Percentiles rank a stretch among this genome's conserved stretches.
These are phyloP conservation scores for Acleris cristana DNA, from an alignment of 2,888 invertebrate genomes.

Conservation along the genomic window DNA sequence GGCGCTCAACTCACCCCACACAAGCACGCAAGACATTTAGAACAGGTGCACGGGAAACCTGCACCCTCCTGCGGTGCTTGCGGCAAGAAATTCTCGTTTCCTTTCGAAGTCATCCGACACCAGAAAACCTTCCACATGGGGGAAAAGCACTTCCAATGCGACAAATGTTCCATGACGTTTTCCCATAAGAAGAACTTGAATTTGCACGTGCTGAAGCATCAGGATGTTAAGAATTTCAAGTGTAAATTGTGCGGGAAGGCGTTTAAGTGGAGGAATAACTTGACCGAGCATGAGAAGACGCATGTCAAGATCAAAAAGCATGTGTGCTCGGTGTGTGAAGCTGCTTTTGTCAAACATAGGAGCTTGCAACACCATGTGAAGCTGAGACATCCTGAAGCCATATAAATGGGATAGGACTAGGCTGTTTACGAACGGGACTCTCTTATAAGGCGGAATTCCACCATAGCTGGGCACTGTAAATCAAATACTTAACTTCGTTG, in stretches of 20 bases:
- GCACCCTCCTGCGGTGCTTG: constrained; percentile 31
- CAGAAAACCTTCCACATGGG: constrained; percentile 58
- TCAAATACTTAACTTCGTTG: too few species aligned
- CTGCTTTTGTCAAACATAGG: constrained; percentile 57
- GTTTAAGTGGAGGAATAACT: constrained; percentile 54
- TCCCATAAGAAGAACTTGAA: constrained; percentile 40
- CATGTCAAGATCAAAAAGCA: constrained; percentile 55
- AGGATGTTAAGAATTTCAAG: constrained; percentile 48
- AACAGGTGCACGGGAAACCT: constrained; percentile 31
- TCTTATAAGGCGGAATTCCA: too few species aligned
- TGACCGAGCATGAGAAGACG: constrained; percentile 51
- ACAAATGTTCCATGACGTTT: constrained; percentile 49
- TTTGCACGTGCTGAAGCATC: constrained; percentile 49
- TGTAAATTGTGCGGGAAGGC: constrained; percentile 58
- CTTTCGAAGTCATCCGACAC: constrained; percentile 48
- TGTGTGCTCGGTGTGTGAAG: constrained; percentile 52
- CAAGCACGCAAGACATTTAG: constrained; percentile 33
- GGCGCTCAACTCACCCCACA: constrained; percentile 27
- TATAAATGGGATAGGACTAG: neutral
- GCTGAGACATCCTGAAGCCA: constrained; percentile 49
- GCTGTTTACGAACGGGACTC: too few species aligned
- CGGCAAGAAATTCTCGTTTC: constrained; percentile 34
- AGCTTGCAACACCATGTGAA: constrained; percentile 56
- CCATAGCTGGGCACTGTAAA: too few species aligned
- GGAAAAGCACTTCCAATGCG: constrained; percentile 51